A percentile compares a stretch with the other conserved stretches of the same genome.
phyloP scores from a whole-genome alignment of 2,888 invertebrate genomes.

The Poecilus cupreus region DNA sequence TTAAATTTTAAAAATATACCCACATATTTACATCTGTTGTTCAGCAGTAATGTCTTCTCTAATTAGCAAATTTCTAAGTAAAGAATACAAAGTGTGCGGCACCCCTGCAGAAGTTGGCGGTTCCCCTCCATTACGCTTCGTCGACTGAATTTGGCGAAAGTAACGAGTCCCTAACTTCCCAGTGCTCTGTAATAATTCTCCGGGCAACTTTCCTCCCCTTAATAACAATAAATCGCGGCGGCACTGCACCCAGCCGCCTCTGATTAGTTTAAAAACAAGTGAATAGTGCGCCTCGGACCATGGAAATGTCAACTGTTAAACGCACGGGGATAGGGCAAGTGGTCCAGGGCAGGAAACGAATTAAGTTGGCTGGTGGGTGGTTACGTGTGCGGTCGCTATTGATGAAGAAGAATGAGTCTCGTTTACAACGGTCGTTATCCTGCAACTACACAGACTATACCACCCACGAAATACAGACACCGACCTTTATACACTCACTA shows the following conservation, averaged over 20 bases:
- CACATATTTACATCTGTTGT: too few relatives aligned
- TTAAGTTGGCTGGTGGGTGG: background rate
- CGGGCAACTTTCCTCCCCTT: constrained; percentile 37
- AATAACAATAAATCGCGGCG: constrained; percentile 37
- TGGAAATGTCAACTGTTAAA: background rate
- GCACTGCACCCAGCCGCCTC: constrained; percentile 1
- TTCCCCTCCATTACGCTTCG: constrained; percentile 22
- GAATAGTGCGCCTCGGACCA: background rate
- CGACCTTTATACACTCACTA: too few relatives aligned
- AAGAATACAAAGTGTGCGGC: too few relatives aligned
- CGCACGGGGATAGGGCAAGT: background rate
- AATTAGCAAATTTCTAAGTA: too few relatives aligned
- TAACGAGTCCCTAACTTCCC: constrained; percentile 35
- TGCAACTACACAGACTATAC: too few relatives aligned
- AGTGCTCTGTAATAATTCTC: constrained; percentile 5
- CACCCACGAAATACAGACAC: too few relatives aligned
- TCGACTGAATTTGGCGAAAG: constrained; percentile 37
- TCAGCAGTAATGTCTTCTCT: too few relatives aligned
- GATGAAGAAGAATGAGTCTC: constrained; percentile 54
- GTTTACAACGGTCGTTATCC: constrained; percentile 55
- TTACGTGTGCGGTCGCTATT: background rate
- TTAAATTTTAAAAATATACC: too few relatives aligned
- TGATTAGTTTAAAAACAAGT: constrained; percentile 36
- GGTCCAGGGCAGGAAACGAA: background rate
- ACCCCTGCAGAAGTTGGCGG: too few relatives aligned